Evolutionary conservation across 2,113 vertebrate genomes (phyloP).

Genomic region (Sander vitreus): DNA sequence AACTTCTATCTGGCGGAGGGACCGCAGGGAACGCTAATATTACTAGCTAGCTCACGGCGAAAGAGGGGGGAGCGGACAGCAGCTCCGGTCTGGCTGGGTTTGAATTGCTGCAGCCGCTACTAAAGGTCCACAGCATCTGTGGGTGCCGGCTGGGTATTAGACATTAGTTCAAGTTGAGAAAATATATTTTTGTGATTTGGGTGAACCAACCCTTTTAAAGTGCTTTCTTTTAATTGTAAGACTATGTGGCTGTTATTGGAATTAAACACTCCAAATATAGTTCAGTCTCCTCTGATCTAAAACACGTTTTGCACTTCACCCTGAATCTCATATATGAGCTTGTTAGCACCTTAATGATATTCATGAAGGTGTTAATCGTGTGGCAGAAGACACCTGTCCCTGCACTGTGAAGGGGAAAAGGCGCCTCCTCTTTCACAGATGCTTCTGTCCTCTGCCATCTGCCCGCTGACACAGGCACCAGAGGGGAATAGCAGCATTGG

Average conservation of each 20-base stretch:
- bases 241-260: background rate
- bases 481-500: constrained; percentile 9
- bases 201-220: background rate
- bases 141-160: no score
- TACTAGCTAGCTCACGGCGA: no score
- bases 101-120: no score
- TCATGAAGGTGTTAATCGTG: constrained; percentile 63
- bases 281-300: constrained; percentile 3
- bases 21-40: no score
- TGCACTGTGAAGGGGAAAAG: constrained; percentile 58
- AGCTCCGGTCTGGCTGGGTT: no score
- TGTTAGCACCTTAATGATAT: constrained; percentile 60
- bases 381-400: constrained; percentile 69
- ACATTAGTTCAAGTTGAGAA: background rate
- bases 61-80: no score
- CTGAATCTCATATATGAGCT: constrained; percentile 36
- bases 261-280: background rate
- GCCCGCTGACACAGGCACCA: constrained; percentile 44
- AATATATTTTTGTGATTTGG: background rate
- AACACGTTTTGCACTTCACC: constrained; percentile 14
- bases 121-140: no score
- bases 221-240: background rate
- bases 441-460: constrained; percentile 63
- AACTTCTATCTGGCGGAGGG: no score
- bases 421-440: constrained; percentile 63